Percentiles rank a stretch among this genome's conserved stretches.
Evolutionary conservation across 2,797 vertebrate genomes (phyloP).

Genomic region (Anguilla marmorata): DNA sequence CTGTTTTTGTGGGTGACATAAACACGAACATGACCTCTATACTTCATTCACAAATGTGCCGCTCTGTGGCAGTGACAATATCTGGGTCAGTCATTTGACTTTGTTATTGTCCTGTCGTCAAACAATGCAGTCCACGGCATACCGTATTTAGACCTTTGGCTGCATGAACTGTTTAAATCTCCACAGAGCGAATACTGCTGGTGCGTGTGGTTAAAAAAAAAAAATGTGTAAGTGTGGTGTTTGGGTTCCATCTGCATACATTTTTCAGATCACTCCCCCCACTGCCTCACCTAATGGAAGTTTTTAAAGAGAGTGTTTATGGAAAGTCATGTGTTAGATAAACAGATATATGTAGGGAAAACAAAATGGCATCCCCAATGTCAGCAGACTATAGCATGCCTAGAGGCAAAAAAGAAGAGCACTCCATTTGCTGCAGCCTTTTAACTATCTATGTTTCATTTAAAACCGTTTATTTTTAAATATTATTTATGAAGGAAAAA

Average conservation of each 20-base stretch:
- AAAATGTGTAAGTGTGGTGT: background rate
- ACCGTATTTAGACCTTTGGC: slow-evolving; percentile 46
- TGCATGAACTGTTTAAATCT: slow-evolving; percentile 53
- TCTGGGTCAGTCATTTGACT: slow-evolving; percentile 64
- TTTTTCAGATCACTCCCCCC: background rate
- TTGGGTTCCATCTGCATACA: background rate
- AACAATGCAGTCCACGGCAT: slow-evolving; percentile 48
- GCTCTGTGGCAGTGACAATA: slow-evolving; percentile 54
- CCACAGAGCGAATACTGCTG: slow-evolving; percentile 47
- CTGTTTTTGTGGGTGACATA: slow-evolving; percentile 51
- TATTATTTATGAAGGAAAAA: background rate
- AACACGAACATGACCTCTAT: slow-evolving; percentile 58
- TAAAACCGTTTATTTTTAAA: slow-evolving; percentile 44
- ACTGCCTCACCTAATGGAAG: background rate
- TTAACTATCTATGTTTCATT: slow-evolving; percentile 55
- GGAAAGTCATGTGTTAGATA: background rate
- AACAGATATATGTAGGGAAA: background rate
- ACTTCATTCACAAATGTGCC: slow-evolving; percentile 70
- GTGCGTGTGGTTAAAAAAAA: slow-evolving; percentile 23
- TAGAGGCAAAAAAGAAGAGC: slow-evolving; percentile 19
- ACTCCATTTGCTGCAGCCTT: background rate
- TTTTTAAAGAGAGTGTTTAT: background rate
- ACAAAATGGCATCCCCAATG: background rate
- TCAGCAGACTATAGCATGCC: background rate
- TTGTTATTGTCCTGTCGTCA: slow-evolving; percentile 55